These are phyloP conservation scores for Piscicola geometra DNA, from an alignment of 2,888 invertebrate genomes.

Conservation along the genomic window DNA sequence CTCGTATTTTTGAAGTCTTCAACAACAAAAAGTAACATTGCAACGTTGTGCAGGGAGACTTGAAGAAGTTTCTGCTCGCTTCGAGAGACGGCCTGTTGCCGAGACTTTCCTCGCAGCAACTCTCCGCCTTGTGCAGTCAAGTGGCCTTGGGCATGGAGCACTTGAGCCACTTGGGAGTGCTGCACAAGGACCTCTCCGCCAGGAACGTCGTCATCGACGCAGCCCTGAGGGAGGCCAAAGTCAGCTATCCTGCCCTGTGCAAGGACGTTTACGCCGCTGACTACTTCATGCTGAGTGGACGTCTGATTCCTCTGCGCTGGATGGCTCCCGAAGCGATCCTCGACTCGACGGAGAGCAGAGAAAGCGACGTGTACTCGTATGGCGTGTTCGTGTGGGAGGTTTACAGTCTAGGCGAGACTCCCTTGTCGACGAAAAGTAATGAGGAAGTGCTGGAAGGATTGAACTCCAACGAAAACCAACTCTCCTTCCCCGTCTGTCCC, in stretches of 20 bases:
- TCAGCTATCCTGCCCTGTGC: slow-evolving; percentile 67
- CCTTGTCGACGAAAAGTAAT: slow-evolving; percentile 71
- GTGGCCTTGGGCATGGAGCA: slow-evolving; percentile 78
- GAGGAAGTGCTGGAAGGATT: slow-evolving; percentile 62
- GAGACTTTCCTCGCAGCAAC: slow-evolving; percentile 60
- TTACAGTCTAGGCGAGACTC: slow-evolving; percentile 72
- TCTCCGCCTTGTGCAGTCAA: slow-evolving; percentile 61
- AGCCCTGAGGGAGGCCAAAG: slow-evolving; percentile 15
- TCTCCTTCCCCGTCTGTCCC: slow-evolving; percentile 21
- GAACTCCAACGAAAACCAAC: slow-evolving; percentile 35
- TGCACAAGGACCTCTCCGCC: slow-evolving; percentile 86
- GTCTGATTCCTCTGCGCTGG: slow-evolving; percentile 75
- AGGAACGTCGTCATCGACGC: slow-evolving; percentile 63
- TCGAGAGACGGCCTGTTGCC: slow-evolving; percentile 63
- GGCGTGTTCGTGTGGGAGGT: slow-evolving; percentile 86
- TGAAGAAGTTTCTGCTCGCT: slow-evolving; percentile 67
- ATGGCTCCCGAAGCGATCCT: slow-evolving; percentile 77
- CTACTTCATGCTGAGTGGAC: slow-evolving; percentile 66
- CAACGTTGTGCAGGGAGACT: slow-evolving; percentile 73
- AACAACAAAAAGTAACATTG: too few relatives aligned
- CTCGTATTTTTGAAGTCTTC: too few relatives aligned
- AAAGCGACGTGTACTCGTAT: slow-evolving; percentile 87
- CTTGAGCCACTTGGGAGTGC: slow-evolving; percentile 68
- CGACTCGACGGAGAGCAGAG: slow-evolving; percentile 84
- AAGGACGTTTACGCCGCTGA: slow-evolving; percentile 83